These are phyloP conservation scores for Prionailurus bengalensis DNA, from an alignment of 2,113 vertebrate species.

Conservation along the genomic window DNA sequence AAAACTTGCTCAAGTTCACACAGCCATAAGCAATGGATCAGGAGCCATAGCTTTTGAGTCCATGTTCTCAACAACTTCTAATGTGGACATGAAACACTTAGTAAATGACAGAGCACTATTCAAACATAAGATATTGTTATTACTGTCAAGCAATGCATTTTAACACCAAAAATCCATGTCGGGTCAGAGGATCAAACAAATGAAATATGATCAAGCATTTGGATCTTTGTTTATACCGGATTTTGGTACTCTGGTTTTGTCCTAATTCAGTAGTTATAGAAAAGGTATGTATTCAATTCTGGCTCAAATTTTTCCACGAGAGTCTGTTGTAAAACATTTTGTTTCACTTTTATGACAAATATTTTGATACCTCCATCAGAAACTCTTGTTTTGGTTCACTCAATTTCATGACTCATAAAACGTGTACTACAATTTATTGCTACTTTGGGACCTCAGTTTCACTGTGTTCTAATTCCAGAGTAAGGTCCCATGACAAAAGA, in stretches of 20 bases:
- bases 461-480: background rate
- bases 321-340: background rate
- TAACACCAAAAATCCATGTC: background rate
- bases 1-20: background rate
- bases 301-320: background rate
- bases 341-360: constrained; percentile 48
- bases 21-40: background rate
- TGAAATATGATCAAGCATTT: background rate
- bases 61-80: background rate
- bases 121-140: background rate
- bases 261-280: background rate
- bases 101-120: background rate
- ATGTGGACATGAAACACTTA: background rate
- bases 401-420: background rate
- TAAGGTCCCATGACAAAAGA: background rate
- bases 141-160: background rate
- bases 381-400: background rate
- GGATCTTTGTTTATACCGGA: background rate
- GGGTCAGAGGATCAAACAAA: background rate
- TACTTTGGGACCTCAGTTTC: background rate
- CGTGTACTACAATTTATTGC: background rate
- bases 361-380: constrained; percentile 19
- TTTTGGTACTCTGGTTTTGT: background rate
- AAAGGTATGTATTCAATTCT: background rate
- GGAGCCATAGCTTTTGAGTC: background rate